Conservation (phyloP, 2,797 vertebrate genomes). For the Xenops minutus region DNA sequence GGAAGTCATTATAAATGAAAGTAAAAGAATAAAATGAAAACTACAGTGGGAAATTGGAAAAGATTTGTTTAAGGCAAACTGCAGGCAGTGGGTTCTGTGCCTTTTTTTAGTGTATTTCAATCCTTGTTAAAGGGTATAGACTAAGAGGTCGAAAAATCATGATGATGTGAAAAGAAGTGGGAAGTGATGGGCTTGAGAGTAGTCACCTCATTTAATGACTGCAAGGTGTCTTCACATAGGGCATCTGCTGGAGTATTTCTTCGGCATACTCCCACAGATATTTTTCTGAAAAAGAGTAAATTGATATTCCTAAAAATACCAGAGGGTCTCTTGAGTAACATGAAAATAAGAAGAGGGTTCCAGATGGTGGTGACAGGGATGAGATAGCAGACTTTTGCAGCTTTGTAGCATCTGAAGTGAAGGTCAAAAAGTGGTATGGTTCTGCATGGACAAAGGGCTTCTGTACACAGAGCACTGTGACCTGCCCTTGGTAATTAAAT, state of each 20-base stretch:
- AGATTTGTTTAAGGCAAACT: not conserved
- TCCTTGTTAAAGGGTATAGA: slow-evolving; percentile 18
- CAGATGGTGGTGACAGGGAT: slow-evolving; percentile 20
- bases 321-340: slow-evolving; percentile 5
- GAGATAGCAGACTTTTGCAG: not conserved
- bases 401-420: not conserved
- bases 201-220: slow-evolving; percentile 12
- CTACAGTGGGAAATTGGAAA: not conserved
- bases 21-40: not conserved
- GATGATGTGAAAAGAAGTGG: slow-evolving; percentile 39
- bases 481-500: not conserved
- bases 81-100: not conserved
- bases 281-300: slow-evolving; percentile 35
- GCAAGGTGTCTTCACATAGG: slow-evolving; percentile 22
- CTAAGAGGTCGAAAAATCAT: slow-evolving; percentile 2
- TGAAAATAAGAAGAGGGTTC: slow-evolving; percentile 1
- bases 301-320: slow-evolving; percentile 33
- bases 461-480: not conserved
- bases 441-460: not conserved
- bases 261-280: not conserved
- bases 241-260: slow-evolving; percentile 5
- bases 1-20: slow-evolving; percentile 6
- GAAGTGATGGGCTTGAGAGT: slow-evolving; percentile 26
- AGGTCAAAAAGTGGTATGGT: not conserved
- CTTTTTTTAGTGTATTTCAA: slow-evolving; percentile 19